phyloP scores from a whole-genome alignment of 2,113 vertebrate species.

The Gambusia holbrooki region DNA sequence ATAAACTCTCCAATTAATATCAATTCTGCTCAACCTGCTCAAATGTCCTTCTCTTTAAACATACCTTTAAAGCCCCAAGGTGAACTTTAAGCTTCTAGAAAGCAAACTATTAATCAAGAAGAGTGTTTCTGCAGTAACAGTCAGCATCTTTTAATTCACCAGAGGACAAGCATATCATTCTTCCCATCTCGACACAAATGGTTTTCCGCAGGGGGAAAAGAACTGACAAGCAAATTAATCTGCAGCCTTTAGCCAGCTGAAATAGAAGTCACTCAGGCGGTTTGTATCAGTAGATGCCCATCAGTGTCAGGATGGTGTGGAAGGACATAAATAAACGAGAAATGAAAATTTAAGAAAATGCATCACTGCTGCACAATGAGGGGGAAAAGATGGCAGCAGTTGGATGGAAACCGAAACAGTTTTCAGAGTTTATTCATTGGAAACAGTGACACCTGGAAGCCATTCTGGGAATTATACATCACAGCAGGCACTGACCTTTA shows the following conservation, averaged over 20 bases:
- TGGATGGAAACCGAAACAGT: slow-evolving; percentile 41
- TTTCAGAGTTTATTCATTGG: slow-evolving; percentile 70
- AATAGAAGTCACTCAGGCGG: slow-evolving; percentile 65
- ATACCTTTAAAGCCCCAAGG: slow-evolving; percentile 55
- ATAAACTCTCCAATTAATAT: slow-evolving; percentile 55
- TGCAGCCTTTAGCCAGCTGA: slow-evolving; percentile 59
- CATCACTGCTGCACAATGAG: slow-evolving; percentile 35
- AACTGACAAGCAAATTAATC: slow-evolving; percentile 65
- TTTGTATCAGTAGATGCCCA: slow-evolving; percentile 53
- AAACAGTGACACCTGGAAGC: slow-evolving; percentile 66
- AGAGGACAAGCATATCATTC: slow-evolving; percentile 63
- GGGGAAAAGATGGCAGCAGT: slow-evolving; percentile 42
- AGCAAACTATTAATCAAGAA: slow-evolving; percentile 61
- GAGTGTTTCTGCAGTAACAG: slow-evolving; percentile 50
- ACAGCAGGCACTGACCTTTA: slow-evolving; percentile 72
- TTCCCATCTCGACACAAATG: slow-evolving; percentile 57
- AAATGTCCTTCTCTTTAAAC: slow-evolving; percentile 60
- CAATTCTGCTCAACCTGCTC: slow-evolving; percentile 63
- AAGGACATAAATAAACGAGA: slow-evolving; percentile 6
- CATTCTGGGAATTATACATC: slow-evolving; percentile 66
- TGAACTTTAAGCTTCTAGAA: slow-evolving; percentile 62
- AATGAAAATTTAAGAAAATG: slow-evolving; percentile 21
- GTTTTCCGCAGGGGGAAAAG: slow-evolving; percentile 16
- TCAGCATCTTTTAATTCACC: slow-evolving; percentile 64
- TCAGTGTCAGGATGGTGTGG: slow-evolving; percentile 62